Evolutionary conservation across 2,113 vertebrate genomes (phyloP).

Genomic region (Cranoglanis bouderius): DNA sequence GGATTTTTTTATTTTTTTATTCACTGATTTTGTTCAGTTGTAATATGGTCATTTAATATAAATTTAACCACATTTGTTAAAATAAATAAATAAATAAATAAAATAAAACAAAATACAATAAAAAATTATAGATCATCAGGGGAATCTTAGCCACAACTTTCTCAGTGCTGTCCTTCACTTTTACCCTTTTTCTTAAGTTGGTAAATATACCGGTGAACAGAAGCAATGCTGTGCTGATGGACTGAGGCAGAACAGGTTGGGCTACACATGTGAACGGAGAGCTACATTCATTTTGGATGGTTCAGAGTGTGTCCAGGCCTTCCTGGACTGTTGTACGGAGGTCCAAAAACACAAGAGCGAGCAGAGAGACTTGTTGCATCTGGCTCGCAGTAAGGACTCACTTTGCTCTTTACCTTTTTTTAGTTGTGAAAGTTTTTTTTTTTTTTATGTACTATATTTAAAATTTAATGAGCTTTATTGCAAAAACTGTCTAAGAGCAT

Average conservation of each 20-base stretch:
- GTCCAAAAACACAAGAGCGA: background rate
- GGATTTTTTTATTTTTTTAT: background rate
- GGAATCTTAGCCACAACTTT: background rate
- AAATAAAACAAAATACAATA: no score
- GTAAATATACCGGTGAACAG: conserved; percentile 58
- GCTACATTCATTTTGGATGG: conserved; percentile 61
- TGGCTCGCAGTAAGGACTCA: conserved; percentile 44
- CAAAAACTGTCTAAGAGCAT: background rate
- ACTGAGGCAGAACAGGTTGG: conserved; percentile 74
- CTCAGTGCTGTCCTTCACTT: background rate
- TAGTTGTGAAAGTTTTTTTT: background rate
- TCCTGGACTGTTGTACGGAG: conserved; percentile 56
- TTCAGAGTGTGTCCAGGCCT: background rate
- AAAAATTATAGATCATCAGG: background rate
- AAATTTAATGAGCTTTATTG: background rate
- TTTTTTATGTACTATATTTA: no score
- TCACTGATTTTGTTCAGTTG: background rate
- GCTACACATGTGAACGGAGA: conserved; percentile 66
- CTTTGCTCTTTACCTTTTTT: background rate
- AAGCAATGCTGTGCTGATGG: conserved; percentile 75
- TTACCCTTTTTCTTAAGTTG: conserved; percentile 49
- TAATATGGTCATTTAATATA: background rate
- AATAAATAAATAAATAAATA: no score
- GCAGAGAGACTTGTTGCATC: background rate
- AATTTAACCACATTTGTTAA: background rate